phyloP scores from a whole-genome alignment of 2,888 invertebrate genomes.

The Myathropa florea region DNA sequence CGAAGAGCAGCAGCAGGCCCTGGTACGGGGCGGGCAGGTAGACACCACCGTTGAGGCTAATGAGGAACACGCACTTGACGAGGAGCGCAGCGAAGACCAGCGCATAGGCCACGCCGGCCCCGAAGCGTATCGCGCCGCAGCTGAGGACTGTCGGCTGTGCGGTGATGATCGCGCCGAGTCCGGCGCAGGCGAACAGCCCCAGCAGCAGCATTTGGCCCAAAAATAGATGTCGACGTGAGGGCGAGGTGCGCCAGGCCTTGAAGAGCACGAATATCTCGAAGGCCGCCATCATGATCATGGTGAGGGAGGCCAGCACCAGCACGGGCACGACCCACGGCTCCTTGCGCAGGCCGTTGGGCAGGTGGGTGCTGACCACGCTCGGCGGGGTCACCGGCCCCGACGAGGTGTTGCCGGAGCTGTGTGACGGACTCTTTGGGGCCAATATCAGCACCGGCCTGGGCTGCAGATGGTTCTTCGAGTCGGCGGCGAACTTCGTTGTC shows the following conservation, averaged over 20 bases:
- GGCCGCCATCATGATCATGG: constrained; percentile 91
- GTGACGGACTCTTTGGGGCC: constrained; percentile 72
- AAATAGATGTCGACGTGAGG: constrained; percentile 91
- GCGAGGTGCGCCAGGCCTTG: constrained; percentile 90
- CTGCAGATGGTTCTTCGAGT: constrained; percentile 72
- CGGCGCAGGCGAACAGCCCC: constrained; percentile 91
- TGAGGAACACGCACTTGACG: constrained; percentile 95
- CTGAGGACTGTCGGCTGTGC: constrained; percentile 89
- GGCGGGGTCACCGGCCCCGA: constrained; percentile 75
- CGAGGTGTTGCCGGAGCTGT: constrained; percentile 58
- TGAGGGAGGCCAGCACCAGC: constrained; percentile 90
- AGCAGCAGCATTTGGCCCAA: constrained; percentile 92
- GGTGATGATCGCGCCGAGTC: constrained; percentile 89
- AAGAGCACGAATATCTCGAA: constrained; percentile 95
- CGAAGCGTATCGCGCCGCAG: constrained; percentile 91
- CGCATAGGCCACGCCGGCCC: constrained; percentile 90
- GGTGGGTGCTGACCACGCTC: constrained; percentile 77
- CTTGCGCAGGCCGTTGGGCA: constrained; percentile 82
- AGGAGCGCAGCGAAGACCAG: constrained; percentile 94
- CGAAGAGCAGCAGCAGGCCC: constrained; percentile 92
- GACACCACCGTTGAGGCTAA: constrained; percentile 94
- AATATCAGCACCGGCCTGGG: constrained; percentile 75
- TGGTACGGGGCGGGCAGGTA: constrained; percentile 96
- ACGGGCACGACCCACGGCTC: constrained; percentile 96
- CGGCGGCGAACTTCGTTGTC: constrained; percentile 73